A percentile compares a stretch with the other conserved stretches of the same genome.
Conservation (phyloP, 2,888 invertebrate genomes). For the Malacosoma neustria region DNA sequence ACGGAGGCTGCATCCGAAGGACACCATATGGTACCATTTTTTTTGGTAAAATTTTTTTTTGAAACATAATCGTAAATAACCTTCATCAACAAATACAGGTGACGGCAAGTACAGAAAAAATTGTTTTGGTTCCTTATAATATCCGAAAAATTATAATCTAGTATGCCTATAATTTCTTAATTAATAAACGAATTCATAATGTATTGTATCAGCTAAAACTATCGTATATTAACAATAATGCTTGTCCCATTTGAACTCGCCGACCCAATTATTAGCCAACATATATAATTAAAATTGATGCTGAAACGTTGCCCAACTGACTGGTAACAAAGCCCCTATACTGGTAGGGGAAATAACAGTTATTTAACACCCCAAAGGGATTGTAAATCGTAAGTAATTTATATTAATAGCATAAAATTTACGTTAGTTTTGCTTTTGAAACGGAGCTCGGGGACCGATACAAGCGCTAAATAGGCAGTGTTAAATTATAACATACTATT, state of each 20-base stretch:
- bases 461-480: constrained; percentile 37
- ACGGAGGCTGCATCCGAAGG: too few species aligned
- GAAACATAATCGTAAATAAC: too few species aligned
- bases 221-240: not conserved
- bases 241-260: constrained; percentile 1
- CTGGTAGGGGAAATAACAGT: constrained; percentile 46
- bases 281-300: constrained; percentile 50
- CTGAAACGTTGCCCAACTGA: constrained; percentile 28
- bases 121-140: too few species aligned
- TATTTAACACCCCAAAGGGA: constrained; percentile 55
- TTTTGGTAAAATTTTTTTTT: too few species aligned
- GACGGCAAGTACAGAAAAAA: too few species aligned
- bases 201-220: too few species aligned
- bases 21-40: too few species aligned
- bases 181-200: too few species aligned
- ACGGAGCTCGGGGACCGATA: constrained; percentile 55
- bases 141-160: too few species aligned
- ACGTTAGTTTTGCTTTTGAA: constrained; percentile 53
- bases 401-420: constrained; percentile 63
- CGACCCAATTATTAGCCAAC: constrained; percentile 26
- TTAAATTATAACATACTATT: constrained; percentile 36
- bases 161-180: too few species aligned
- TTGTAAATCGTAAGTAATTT: constrained; percentile 66
- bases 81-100: too few species aligned
- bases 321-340: constrained; percentile 41